Base-by-base conservation (phyloP, 2,797 vertebrate genomes). In the Semotilus atromaculatus region DNA sequence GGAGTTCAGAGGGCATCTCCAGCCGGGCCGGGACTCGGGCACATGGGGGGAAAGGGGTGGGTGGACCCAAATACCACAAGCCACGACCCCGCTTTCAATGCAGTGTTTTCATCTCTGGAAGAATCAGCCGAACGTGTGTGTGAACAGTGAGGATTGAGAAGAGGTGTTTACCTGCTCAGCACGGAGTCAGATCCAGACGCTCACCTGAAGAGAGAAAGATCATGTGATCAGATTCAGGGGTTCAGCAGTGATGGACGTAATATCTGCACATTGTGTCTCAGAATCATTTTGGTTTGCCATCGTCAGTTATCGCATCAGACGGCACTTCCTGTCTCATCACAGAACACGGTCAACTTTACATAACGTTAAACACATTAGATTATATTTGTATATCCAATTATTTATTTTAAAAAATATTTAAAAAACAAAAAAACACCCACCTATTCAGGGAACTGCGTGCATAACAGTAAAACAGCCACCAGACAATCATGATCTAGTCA, bases 241-340 rank as follows among this genome's bases (percentile, higher is more conserved):
- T 2, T 10, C n/a, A 60, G 7, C 40, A 58, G 7, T 4, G 21
- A 7, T 8, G 43, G 0, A 2, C 11, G 2, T 83, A 1, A 83
- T 7, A 36, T 21, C 5, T 1, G 43, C 23, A 19, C 40, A 19
- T 26, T n/a, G 40, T 16, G 45, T 78, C 86, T 87, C 86, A 88
- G 86, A 80, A 53, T n/a, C n/a, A n/a, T n/a, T n/a, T n/a, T 31
- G 45, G 36, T 82, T 90, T 83, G 2, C 80, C 80, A 91, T 94
- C 94, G 92, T 94, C 94, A 95, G 95, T 94, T 95, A 80, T 95
- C 94, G 93, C 93, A 94, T 95, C 91, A 93, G 94, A 95, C 94
- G 92, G 94, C 94, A 94, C 93, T 95, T 95, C 95, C 94, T 94
- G 66, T 90, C 88, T 94, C 93, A 89, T 95, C 94, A 92, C 68